Base-by-base conservation (phyloP, 2,888 invertebrate species). In the Baccha elongata region DNA sequence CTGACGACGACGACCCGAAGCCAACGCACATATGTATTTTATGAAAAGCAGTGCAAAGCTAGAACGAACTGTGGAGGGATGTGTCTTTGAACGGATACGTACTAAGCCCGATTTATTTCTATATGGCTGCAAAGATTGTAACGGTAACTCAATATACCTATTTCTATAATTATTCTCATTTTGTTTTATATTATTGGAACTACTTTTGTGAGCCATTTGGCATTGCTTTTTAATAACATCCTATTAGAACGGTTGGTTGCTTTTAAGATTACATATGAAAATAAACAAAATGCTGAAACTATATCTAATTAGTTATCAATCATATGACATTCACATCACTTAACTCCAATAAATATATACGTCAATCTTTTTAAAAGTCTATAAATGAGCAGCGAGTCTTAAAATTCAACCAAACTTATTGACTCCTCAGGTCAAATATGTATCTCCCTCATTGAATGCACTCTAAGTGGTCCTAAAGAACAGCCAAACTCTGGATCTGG, bases 261-360 rank as follows among this genome's bases (percentile, higher is more conserved):
- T 29, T 46, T 44, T 50, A 4, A 15, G 32, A 55, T 19, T 26
- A 64, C 19, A 13, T 48, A 19, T 8, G 37, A 8, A 67, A 19
- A 55, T 75, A 81, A 76, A 60, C 8, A 71, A 44, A 76, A 67
- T 81, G 76, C 71, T 67, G 76, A 48, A 75, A 81, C 81, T 67
- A 69, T 67, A 69, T 71, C 64, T 81, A 71, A 83, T 83, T 83
- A 83, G 67, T 15, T 72, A 55, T 55, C 72, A 83, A 73, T 83
- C 78, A 72, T 78, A 64, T 83, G 78, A 83, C 78, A 83, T 83
- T 78, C 83, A 83, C 83, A 83, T 83, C 83, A 83, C 64, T 83
- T 83, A 83, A 78, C 78, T 64, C 73, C 68, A 83, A 78, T 83
- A 69, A 78, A 83, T 69, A 42, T 15, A 40, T 78, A 83, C 72